Base-by-base conservation (phyloP, 2,888 invertebrate genomes). In the Oxytorus armatus region DNA sequence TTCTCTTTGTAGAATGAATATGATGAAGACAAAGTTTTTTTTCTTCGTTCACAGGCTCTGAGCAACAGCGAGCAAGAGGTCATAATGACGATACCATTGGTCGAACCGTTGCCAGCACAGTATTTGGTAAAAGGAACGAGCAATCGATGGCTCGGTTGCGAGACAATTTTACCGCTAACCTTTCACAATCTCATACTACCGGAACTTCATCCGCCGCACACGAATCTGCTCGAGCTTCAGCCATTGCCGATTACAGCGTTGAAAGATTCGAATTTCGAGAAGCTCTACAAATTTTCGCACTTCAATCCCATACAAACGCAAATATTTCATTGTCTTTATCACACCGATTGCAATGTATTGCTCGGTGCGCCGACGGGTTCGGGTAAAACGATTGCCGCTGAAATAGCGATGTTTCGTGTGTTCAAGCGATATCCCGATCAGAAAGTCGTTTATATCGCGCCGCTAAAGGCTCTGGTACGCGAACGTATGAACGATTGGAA, bases 241-340 rank as follows among this genome's bases (percentile, higher is more conserved):
- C 99, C 99, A 0, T 92, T 99, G 21, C 97, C 99, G 0, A 94
- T 97, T 33, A 94, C 95, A 23, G 97, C 97, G 0, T 92, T 99
- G 14, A 95, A 96, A 85, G 96, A 98, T 88, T 93, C 94, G 0
- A 91, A 93, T 0, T 97, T 95, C 88, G 96, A 99, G 90, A 93
- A 94, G 63, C 93, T 99, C 1, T 99, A 98, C 93, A 94, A 93
- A 80, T 99, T 99, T 92, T 95, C 95, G 0, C 98, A 98, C 91
- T 99, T 99, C 93, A 99, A 99, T 93, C 98, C 99, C 0, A 98
- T 99, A 84, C 99, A 99, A 92, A 98, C 98, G 0, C 99, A 99
- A 93, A 96, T 99, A 82, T 99, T 99, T 92, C 98, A 99, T 92
- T 96, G 97, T 57, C 93, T 99, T 4, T 99, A 98, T 92, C 97